Evolutionary conservation across 2,113 vertebrate species (phyloP).

Genomic region (Leptosomus discolor): DNA sequence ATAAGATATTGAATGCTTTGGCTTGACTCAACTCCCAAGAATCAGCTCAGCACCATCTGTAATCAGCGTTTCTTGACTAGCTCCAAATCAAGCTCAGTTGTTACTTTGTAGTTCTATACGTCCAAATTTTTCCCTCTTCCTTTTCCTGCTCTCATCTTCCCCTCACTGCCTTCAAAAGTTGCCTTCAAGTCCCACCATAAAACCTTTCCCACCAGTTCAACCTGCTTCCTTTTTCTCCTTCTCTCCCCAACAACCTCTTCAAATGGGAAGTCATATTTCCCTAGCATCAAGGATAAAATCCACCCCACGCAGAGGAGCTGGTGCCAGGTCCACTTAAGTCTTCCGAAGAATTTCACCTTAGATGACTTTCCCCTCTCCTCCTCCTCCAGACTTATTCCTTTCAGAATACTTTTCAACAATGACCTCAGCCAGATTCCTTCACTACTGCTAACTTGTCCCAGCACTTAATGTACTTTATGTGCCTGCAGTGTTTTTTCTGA

Average conservation of each 20-base stretch:
- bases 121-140: not conserved
- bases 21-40: not conserved
- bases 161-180: not conserved
- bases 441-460: conserved; percentile 57
- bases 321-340: conserved; percentile 25
- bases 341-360: conserved; percentile 46
- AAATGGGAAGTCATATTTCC: not conserved
- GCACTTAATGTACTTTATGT: conserved; percentile 60
- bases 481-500: conserved; percentile 42
- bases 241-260: not conserved
- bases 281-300: not conserved
- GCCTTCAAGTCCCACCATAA: not conserved
- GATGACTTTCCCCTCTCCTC: conserved; percentile 20
- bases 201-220: not conserved
- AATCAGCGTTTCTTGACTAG: not conserved
- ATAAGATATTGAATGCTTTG: not conserved
- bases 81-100: not conserved
- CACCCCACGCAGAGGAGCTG: not conserved
- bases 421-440: conserved; percentile 53
- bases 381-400: conserved; percentile 3
- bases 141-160: not conserved
- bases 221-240: not conserved
- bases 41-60: not conserved
- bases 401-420: conserved; percentile 54
- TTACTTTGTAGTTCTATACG: not conserved